These are phyloP conservation scores for Leptinotarsa defecta DNA, from an alignment of 1,140 invertebrate genomes.

Conservation along the genomic window DNA sequence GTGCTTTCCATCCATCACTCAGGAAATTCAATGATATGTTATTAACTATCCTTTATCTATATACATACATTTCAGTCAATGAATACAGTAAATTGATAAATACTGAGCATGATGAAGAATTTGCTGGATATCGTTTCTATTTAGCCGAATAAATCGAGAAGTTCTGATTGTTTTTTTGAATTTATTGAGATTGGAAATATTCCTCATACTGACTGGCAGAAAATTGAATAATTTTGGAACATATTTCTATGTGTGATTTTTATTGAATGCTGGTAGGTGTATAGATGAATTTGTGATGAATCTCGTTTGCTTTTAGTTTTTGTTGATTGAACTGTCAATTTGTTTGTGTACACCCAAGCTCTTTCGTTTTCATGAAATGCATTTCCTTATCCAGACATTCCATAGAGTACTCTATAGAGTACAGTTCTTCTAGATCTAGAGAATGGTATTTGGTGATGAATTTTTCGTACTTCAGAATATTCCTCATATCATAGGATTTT, in stretches of 20 bases:
- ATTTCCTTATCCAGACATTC: not conserved
- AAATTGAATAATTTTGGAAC: not conserved
- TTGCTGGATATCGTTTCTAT: not conserved
- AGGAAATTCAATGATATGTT: no score
- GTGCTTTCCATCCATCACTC: no score
- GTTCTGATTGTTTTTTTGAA: not conserved
- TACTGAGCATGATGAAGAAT: not conserved
- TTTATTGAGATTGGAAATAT: no score
- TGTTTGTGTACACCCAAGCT: not conserved
- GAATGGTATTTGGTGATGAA: not conserved
- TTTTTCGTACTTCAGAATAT: not conserved
- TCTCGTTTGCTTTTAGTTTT: not conserved
- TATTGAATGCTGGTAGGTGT: not conserved
- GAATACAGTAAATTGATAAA: not conserved
- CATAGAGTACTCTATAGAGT: not conserved
- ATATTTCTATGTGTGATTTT: not conserved
- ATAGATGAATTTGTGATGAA: not conserved
- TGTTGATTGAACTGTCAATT: not conserved
- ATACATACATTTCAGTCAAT: not conserved
- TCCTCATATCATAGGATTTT: not conserved
- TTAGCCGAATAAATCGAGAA: not conserved
- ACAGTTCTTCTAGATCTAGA: not conserved
- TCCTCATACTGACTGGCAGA: not conserved
- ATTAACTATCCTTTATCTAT: not conserved
- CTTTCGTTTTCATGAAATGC: not conserved